Evolutionary conservation across 2,888 invertebrate species (phyloP), one percentile per base, ranked within the genome.

Genomic region (Archips xylosteana): DNA sequence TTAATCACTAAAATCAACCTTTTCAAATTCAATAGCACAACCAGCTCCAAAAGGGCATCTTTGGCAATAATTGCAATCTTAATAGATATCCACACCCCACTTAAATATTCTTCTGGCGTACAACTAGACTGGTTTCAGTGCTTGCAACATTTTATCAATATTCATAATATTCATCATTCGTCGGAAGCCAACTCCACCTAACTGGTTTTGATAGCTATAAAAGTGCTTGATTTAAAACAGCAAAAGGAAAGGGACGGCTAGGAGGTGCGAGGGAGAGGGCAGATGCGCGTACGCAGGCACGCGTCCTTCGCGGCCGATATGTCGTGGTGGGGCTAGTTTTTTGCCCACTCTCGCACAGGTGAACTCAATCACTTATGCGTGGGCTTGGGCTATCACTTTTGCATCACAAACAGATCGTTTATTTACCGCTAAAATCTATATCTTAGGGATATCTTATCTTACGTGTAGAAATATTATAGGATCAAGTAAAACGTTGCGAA

Each of bases 241-340:
- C 75, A 77, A 78, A 80, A 77, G 76, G 83, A 82, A 77, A 82
- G 85, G 84, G 83, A 78, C 75, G 76, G 74, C 69, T 74, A 78
- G 79, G 81, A 78, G 36, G 85, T 67, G 75, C 39, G 82, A 88
- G 76, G 10, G 83, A 78, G 87, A 87, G 3, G 75, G 76, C 3
- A 42, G 70, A 83, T 86, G 87, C 87, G 87, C 88, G 89, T 90
- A 90, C 90, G 89, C 89, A 88, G 87, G 88, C 90, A 88, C 85
- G 89, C 91, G 92, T 92, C 92, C 92, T 92, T 94, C 90, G 89
- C 85, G 87, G 87, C 85, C 86, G 86, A 84, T 87, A 85, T 86
- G 84, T 83, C 78, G 81, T 79, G 78, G 78, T 77, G 77, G 59
- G 80, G 82, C 83, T 77, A 81, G 82, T 86, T 89, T 91, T 92